Base-by-base conservation (phyloP, 1,140 invertebrate genomes). In the Camponotus pennsylvanicus region DNA sequence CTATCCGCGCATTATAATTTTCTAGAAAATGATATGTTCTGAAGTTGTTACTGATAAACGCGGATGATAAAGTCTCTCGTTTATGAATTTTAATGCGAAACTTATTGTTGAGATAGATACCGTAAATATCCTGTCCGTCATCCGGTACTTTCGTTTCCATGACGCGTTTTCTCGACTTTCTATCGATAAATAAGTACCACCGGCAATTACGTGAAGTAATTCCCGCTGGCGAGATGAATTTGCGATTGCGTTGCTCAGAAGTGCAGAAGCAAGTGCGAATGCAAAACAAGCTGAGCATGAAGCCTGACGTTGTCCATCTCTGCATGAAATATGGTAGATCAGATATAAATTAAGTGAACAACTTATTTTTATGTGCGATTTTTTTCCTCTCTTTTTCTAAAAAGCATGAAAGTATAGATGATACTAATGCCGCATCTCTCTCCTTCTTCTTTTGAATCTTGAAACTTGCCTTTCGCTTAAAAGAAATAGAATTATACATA, bases 181-280 rank as follows among this genome's bases (percentile, higher is more conserved):
- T 87, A 88, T 87, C 87, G 77, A 87, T 83, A 87, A 88, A 87
- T 57, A 49, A 55, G 85, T 67, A 86, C 80, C 49, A 45, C 40
- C 34, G 61, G 32, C 52, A 88, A 88, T 86, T 80, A 75, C 67
- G 11, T 40, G 49, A 13, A 86, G 73, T 42, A 34, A 32, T 18
- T 21, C 37, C 34, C 55, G 42, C 9, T 27, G 57, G 49, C 40
- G 40, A 71, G 70, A 80, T 70, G 52, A 37, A 70, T 86, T 86
- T 55, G 21, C 49, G 32, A 86, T 64, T 8, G 69, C 42, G 32
- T 59, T 70, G 37, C 32, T 8, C 49, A 27, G 27, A 21, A 4
- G 3, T 3, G 27, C 32, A 4, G 34, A 64, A 21, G 67, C 18
- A 21, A 45, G 40, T 21, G 69, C 42, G 42, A 52, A 63, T 37